Evolutionary conservation across 2,113 vertebrate genomes (phyloP), one percentile per base, ranked within the genome.

Genomic region (Ageneiosus marmoratus): DNA sequence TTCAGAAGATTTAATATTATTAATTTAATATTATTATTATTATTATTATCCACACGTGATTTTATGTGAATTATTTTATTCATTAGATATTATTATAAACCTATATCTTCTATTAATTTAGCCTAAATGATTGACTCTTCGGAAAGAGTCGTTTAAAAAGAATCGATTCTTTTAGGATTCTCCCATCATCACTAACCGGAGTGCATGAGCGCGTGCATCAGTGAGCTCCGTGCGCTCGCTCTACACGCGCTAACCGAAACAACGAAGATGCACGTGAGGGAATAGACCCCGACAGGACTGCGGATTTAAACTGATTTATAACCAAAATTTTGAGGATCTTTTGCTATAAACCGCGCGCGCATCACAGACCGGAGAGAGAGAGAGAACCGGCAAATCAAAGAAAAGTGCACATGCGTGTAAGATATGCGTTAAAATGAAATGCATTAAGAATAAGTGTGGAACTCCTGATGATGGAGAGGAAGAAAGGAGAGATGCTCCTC

Each of bases 171-270:
- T 50, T 80, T 2, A 1, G 2, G 60, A 37, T 34, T 80, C 79
- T 24, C 63, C 16, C 20, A 50, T 37, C 46, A 10, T 37, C 48
- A 37, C 32, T 34, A 55, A 55, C 73, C 3, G 79, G 29, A 51
- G 44, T 1, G 63, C 13, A 27, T 3, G 29, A 51, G 62, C 62
- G 62, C 48, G 46, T 5, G 63, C 63, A 69, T 80, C 79, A 69
- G 29, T 80, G 46, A 13, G 77, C 46, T n/a, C 44, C 4, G 58
- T 46, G 77, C 37, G 77, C 77, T 48, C 77, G 77, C 63, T 69
- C 62, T 12, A 24, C n/a, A 29, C 70, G 46, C 46, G 46, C 50
- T 18, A 29, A 13, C 27, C 48, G 32, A 16, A 55, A 34, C 73
- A 55, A 27, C 69, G 24, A 12, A 27, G 44, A 48, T 48, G 7